phyloP scores from a whole-genome alignment of 2,797 vertebrate species.

The Leptodactylus fallax region DNA sequence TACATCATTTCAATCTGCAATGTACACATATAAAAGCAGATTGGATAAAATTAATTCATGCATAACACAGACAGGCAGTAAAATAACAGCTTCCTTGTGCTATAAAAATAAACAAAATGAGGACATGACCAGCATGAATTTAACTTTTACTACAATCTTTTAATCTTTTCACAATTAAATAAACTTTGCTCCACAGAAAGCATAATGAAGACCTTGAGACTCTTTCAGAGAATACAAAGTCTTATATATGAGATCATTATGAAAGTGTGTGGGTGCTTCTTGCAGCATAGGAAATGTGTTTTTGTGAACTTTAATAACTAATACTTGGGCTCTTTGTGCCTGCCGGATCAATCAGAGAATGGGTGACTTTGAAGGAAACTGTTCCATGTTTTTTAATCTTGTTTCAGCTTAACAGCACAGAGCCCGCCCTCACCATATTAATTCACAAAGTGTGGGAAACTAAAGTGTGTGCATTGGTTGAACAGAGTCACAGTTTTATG shows the following conservation, averaged over 20 bases:
- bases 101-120: neutral
- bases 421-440: neutral
- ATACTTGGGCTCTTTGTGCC: constrained; percentile 24
- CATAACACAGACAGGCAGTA: neutral
- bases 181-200: constrained; percentile 2
- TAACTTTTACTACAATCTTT: neutral
- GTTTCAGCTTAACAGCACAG: neutral
- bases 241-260: constrained; percentile 33
- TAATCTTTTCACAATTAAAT: constrained; percentile 33
- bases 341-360: constrained; percentile 40
- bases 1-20: neutral
- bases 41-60: neutral
- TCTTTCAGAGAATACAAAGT: constrained; percentile 36
- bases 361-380: constrained; percentile 38
- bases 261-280: constrained; percentile 38
- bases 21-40: neutral
- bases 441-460: constrained; percentile 9
- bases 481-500: neutral
- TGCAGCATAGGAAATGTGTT: neutral
- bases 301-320: constrained; percentile 39
- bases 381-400: constrained; percentile 46
- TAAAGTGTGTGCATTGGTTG: constrained; percentile 3
- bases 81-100: neutral
- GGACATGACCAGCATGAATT: neutral
- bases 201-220: constrained; percentile 21